Evolutionary conservation across 1,140 invertebrate species (phyloP).

Genomic region (Heliconius hewitsoni): DNA sequence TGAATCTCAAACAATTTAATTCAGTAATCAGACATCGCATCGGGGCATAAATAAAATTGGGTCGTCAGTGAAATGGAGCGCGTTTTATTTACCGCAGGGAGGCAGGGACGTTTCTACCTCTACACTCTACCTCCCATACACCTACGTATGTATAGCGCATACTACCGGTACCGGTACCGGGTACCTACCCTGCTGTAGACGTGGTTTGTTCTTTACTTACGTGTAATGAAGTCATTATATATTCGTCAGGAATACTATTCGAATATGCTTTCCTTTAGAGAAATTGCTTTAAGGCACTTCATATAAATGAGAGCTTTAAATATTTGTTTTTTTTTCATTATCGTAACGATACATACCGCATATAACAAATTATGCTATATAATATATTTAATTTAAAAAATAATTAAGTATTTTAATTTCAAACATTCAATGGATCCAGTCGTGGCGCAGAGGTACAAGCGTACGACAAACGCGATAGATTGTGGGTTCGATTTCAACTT

Average conservation of each 20-base stretch:
- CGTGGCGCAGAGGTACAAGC: no score
- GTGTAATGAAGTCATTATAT: neutral
- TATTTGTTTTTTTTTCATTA: no score
- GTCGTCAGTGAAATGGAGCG: constrained; percentile 14
- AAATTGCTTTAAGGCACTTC: no score
- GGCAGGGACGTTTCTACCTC: neutral
- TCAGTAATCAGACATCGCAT: neutral
- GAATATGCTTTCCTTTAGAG: neutral
- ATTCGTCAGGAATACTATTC: neutral
- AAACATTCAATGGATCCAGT: no score
- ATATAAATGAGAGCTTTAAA: no score
- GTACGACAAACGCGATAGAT: no score
- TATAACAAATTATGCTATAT: no score
- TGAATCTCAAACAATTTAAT: neutral
- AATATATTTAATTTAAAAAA: no score
- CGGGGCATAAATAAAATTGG: constrained; percentile 8
- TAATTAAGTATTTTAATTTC: no score
- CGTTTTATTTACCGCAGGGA: constrained; percentile 18
- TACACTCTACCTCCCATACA: neutral
- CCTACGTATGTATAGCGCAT: neutral
- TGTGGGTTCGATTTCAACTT: no score
- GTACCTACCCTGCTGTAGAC: neutral
- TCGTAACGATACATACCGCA: no score
- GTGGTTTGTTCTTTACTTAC: constrained; percentile 1
- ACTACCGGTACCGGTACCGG: no score